Conservation (phyloP, 1,140 invertebrate species). For the Apis dorsata region DNA sequence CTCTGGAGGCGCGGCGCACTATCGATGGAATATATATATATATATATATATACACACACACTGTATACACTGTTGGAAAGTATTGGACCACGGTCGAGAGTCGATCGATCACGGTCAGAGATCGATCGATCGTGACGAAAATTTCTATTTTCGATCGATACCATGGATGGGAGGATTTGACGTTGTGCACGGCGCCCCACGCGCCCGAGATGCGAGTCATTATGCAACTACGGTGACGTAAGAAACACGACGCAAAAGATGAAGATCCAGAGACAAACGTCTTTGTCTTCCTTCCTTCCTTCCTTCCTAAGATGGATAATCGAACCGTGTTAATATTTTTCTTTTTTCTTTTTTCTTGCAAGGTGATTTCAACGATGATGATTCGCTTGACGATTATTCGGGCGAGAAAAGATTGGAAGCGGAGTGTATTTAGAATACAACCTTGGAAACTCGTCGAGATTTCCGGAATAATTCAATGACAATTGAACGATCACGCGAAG, state of each 20-base stretch:
- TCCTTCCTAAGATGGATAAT: too few species aligned
- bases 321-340: too few species aligned
- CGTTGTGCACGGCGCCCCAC: constrained; percentile 2
- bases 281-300: not conserved
- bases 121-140: not conserved
- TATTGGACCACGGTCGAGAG: not conserved
- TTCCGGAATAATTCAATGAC: constrained; percentile 1
- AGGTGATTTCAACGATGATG: too few species aligned
- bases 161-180: not conserved
- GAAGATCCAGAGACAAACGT: not conserved
- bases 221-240: constrained; percentile 60
- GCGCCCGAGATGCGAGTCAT: constrained; percentile 31
- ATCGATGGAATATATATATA: too few species aligned
- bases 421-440: too few species aligned
- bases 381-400: too few species aligned
- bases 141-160: not conserved
- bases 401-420: too few species aligned
- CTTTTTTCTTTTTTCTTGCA: too few species aligned
- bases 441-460: not conserved
- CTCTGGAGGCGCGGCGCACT: constrained; percentile 14
- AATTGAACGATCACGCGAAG: not conserved
- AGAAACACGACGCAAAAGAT: constrained; percentile 46
- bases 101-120: not conserved
- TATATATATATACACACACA: not conserved
- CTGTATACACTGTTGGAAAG: not conserved